phyloP scores from a whole-genome alignment of 2,797 vertebrate species.

The Staurois parvus region DNA sequence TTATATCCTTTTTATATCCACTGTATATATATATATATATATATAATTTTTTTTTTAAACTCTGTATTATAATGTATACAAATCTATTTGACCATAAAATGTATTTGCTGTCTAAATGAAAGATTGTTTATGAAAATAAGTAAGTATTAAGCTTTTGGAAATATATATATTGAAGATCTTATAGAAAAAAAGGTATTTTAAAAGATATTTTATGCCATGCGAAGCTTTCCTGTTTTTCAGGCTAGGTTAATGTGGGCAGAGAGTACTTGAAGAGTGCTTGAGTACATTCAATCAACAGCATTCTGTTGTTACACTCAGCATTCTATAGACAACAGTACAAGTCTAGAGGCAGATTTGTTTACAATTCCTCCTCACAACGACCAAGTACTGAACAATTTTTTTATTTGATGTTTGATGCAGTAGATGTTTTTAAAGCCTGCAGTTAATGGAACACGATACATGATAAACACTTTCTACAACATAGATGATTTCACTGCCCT shows the following conservation, averaged over 20 bases:
- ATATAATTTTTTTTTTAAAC: too few species aligned
- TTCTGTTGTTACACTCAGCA: neutral
- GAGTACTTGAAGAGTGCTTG: neutral
- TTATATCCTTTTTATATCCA: too few species aligned
- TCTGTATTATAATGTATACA: too few species aligned
- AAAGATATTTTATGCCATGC: neutral
- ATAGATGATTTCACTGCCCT: neutral
- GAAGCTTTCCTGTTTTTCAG: neutral
- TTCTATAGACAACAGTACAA: neutral
- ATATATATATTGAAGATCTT: too few species aligned
- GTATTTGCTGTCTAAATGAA: too few species aligned
- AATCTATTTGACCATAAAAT: too few species aligned
- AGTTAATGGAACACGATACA: neutral
- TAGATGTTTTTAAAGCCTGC: neutral
- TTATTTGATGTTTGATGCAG: neutral
- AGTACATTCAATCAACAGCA: neutral
- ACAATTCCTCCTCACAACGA: neutral
- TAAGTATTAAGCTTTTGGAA: too few species aligned
- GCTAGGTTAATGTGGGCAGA: neutral
- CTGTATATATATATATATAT: too few species aligned
- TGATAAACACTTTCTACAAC: neutral
- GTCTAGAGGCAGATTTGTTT: neutral
- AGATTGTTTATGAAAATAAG: too few species aligned
- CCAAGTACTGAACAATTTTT: neutral
- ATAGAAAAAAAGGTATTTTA: too few species aligned